Conservation (phyloP, 2,888 invertebrate genomes). For the Abrostola triplasia region DNA sequence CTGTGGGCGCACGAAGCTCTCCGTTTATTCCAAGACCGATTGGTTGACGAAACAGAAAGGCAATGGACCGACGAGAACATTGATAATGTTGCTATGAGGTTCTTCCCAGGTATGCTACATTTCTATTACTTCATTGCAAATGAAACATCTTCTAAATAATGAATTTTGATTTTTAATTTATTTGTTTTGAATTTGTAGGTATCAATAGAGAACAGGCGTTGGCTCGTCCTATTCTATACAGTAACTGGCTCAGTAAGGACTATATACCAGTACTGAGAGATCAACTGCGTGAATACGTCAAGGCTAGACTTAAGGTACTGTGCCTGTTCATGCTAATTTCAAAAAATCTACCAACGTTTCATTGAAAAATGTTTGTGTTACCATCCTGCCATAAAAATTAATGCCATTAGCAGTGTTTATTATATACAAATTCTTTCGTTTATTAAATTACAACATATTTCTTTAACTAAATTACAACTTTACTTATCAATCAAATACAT, state of each 20-base stretch:
- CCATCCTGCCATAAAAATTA: no score
- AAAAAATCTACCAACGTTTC: no score
- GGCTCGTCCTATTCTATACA: slow-evolving; percentile 98
- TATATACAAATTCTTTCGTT: no score
- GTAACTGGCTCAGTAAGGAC: slow-evolving; percentile 99
- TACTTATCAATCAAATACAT: no score
- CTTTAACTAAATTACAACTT: no score
- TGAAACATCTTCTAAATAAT: fast-evolving
- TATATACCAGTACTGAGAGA: slow-evolving; percentile 98
- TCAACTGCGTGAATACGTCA: slow-evolving; percentile 98
- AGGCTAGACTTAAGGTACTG: slow-evolving; percentile 96
- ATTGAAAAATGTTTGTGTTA: no score
- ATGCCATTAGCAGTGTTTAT: no score
- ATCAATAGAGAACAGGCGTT: slow-evolving; percentile 95
- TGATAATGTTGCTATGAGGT: slow-evolving; percentile 96
- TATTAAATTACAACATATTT: no score
- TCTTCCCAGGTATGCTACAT: slow-evolving; percentile 93
- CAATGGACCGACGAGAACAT: slow-evolving; percentile 99
- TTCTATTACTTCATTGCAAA: not conserved
- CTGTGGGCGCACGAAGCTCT: slow-evolving; percentile 99
- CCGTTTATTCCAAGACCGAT: slow-evolving; percentile 97
- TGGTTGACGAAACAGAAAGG: slow-evolving; percentile 98
- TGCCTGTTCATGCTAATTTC: no score
- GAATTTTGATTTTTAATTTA: not conserved
- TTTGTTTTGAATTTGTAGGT: slow-evolving; percentile 78